Base-by-base conservation (phyloP, 2,888 invertebrate genomes). In the Herminia tarsipennalis region DNA sequence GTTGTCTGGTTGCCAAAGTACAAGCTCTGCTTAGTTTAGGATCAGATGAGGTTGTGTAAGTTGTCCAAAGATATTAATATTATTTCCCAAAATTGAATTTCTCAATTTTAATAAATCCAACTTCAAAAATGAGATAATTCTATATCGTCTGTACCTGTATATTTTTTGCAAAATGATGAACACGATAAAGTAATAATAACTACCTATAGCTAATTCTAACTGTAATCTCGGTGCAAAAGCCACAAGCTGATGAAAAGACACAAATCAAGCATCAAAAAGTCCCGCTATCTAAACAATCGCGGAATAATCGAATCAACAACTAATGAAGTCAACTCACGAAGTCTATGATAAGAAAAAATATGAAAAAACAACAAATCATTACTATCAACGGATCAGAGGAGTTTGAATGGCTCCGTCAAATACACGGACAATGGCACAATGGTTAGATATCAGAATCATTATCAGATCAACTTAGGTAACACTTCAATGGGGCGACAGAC, bases 381-480 rank as follows among this genome's bases (percentile, higher is more conserved):
- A 66, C 57, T 67, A 67, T 66, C 67, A 63, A 60, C 70, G 61
- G 53, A 66, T 70, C 69, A 66, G 53, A 55, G 52, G 46, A 54
- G 56, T 70, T 68, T 69, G 66, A 64, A 67, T 69, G 56, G 71
- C 49, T 59, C 58, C 69, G 69, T 69, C 70, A 70, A 70, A 69
- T 49, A 68, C 65, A 60, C 67, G 49, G 60, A 71, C 69, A 71
- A 66, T 66, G 53, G 60, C 46, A 70, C 68, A 70, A 69, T 66
- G 62, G 66, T 57, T 51, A 35, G 66, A 59, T 66, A 66, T 66
- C 67, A 55, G 48, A 63, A 53, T 66, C 74, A 71, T 73, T 76
- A 76, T 76, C 75, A 75, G 75, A 73, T 75, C 73, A 73, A 70
- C 66, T 73, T 75, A 69, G 67, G 59, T 54, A 65, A 73, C 66